A percentile compares a stretch with the other conserved stretches of the same genome.
phyloP scores from a whole-genome alignment of 2,113 vertebrate species.

The Cheilinus undulatus region DNA sequence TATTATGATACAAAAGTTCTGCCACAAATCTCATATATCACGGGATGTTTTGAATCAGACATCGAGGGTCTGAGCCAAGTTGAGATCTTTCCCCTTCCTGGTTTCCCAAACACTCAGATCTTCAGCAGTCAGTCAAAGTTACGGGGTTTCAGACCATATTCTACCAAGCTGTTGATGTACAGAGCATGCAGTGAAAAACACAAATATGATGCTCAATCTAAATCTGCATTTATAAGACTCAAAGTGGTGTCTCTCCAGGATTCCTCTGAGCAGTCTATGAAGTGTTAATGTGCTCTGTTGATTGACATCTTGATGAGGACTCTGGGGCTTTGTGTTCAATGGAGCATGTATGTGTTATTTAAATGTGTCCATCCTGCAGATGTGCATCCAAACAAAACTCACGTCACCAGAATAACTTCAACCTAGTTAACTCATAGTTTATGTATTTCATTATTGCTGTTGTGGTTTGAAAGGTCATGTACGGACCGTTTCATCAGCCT shows the following conservation, averaged over 20 bases:
- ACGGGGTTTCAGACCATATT: conserved; percentile 9
- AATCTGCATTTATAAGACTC: conserved; percentile 32
- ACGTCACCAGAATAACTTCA: conserved; percentile 11
- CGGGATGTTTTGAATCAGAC: too few relatives aligned
- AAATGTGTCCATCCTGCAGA: conserved; percentile 51
- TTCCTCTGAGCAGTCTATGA: conserved; percentile 37
- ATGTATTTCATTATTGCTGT: background rate
- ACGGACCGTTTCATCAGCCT: too few relatives aligned
- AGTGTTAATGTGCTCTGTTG: conserved; percentile 51
- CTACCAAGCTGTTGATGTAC: conserved; percentile 5
- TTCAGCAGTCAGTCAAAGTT: background rate
- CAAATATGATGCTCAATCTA: conserved; percentile 9
- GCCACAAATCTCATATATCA: too few relatives aligned
- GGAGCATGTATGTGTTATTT: conserved; percentile 35
- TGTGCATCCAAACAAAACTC: conserved; percentile 45
- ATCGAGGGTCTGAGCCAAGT: background rate
- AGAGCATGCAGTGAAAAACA: background rate
- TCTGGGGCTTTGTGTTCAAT: conserved; percentile 49
- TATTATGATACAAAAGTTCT: too few relatives aligned
- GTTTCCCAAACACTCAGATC: background rate
- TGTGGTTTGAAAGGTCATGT: background rate
- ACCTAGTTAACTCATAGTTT: background rate
- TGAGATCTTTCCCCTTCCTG: background rate
- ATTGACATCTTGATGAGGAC: conserved; percentile 53
- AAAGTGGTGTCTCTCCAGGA: conserved; percentile 20